These are phyloP conservation scores for Trichechus manatus DNA, from an alignment of 2,113 vertebrate species.

Conservation along the genomic window DNA sequence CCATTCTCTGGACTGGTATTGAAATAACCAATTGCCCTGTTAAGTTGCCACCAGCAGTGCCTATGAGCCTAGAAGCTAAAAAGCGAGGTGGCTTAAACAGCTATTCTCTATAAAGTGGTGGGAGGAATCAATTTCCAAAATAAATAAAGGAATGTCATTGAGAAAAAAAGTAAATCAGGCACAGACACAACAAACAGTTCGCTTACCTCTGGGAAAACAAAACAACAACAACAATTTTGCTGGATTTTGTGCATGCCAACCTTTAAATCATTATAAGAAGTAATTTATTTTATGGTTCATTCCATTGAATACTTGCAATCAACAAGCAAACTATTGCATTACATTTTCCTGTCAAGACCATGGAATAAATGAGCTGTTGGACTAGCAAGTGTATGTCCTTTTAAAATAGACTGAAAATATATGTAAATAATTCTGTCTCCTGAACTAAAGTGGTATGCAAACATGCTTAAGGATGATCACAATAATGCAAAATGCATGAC, in stretches of 20 bases:
- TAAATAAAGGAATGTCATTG: conserved; percentile 46
- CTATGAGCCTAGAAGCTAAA: neutral
- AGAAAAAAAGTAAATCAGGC: conserved; percentile 43
- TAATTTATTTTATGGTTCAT: conserved; percentile 53
- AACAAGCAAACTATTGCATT: conserved; percentile 55
- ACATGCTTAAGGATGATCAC: conserved; percentile 66
- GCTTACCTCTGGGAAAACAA: conserved; percentile 40
- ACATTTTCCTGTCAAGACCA: conserved; percentile 46
- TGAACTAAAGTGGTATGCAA: conserved; percentile 46
- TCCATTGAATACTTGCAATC: conserved; percentile 40
- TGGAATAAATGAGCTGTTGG: conserved; percentile 64
- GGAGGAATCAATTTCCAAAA: conserved; percentile 41
- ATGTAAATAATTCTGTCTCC: conserved; percentile 70
- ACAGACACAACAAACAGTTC: conserved; percentile 28
- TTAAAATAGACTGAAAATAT: conserved; percentile 64
- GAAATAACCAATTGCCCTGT: conserved; percentile 45
- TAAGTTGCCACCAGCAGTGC: neutral
- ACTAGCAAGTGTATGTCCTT: conserved; percentile 2
- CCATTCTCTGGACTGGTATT: neutral
- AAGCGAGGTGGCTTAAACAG: neutral
- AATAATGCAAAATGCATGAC: conserved; percentile 75
- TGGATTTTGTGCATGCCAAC: conserved; percentile 16
- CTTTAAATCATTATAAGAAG: conserved; percentile 55
- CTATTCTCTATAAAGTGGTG: conserved; percentile 1
- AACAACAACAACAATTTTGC: conserved; percentile 13